Evolutionary conservation across 1,140 invertebrate genomes (phyloP).

Genomic region (Zaprionus vittiger): DNA sequence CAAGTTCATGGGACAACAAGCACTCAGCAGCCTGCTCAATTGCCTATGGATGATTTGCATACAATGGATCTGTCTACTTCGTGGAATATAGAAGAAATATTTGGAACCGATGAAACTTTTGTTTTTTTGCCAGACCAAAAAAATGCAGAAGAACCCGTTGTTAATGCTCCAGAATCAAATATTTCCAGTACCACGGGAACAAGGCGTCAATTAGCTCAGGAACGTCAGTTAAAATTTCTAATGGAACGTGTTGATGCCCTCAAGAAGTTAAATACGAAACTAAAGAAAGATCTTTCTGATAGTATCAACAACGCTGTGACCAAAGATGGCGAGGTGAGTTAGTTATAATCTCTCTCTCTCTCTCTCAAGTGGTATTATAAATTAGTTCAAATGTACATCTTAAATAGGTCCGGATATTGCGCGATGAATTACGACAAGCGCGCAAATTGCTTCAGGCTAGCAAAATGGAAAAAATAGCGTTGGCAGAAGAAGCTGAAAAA

Average conservation of each 20-base stretch:
- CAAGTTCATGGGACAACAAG: conserved; percentile 55
- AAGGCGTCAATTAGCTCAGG: conserved; percentile 67
- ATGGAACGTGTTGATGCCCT: conserved; percentile 69
- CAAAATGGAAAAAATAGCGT: conserved; percentile 70
- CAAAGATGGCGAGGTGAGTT: conserved; percentile 74
- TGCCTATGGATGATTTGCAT: conserved; percentile 14
- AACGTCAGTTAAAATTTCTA: conserved; percentile 73
- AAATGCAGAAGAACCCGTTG: neutral
- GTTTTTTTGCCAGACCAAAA: conserved; percentile 8
- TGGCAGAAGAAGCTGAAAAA: conserved; percentile 52
- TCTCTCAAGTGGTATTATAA: neutral
- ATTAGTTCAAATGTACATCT: neutral
- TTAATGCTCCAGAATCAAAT: neutral
- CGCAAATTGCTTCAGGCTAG: conserved; percentile 68
- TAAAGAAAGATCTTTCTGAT: conserved; percentile 64
- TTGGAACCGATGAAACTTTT: conserved; percentile 20
- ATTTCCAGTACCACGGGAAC: conserved; percentile 13
- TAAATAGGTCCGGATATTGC: conserved; percentile 61
- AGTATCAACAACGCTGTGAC: conserved; percentile 53
- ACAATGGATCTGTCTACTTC: neutral
- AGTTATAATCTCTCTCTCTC: neutral
- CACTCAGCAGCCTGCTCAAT: conserved; percentile 54
- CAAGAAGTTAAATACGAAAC: conserved; percentile 69
- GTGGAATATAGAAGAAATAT: conserved; percentile 18
- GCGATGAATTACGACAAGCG: conserved; percentile 70